phyloP scores from a whole-genome alignment of 2,888 invertebrate genomes.

The Cephus rjabovi region DNA sequence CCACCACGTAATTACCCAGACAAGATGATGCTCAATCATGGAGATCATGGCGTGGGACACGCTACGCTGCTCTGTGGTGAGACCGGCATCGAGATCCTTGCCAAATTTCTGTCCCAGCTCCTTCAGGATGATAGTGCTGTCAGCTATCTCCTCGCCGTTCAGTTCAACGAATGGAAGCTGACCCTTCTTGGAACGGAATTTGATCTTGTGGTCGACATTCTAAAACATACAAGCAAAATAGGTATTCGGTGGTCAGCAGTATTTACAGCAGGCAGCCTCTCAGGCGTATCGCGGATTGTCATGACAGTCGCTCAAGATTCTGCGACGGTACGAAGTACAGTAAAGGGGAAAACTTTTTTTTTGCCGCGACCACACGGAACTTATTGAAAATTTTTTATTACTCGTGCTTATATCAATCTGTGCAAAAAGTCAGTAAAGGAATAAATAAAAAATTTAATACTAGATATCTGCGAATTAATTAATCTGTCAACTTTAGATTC shows the following conservation, averaged over 20 bases:
- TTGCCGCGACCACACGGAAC: neutral
- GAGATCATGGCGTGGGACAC: constrained; percentile 92
- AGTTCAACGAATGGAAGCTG: constrained; percentile 94
- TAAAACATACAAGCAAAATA: constrained; percentile 66
- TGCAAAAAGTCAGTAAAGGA: neutral
- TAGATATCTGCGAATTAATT: constrained; percentile 7
- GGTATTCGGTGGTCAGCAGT: neutral
- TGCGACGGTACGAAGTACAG: neutral
- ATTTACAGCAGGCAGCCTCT: neutral
- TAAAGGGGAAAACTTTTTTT: neutral
- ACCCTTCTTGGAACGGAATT: constrained; percentile 93
- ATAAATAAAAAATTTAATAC: neutral
- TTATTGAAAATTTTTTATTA: neutral
- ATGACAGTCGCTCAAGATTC: neutral
- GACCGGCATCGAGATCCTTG: constrained; percentile 84
- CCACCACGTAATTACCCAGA: constrained; percentile 94
- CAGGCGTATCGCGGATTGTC: neutral
- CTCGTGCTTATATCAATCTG: neutral
- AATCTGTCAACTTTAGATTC: constrained; percentile 6
- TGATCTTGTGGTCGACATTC: constrained; percentile 96
- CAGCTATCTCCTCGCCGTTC: constrained; percentile 94
- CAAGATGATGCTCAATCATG: constrained; percentile 94
- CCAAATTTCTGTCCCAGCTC: constrained; percentile 85
- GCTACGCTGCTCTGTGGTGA: constrained; percentile 88
- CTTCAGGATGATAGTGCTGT: constrained; percentile 91